phyloP scores from a whole-genome alignment of 2,797 vertebrate species.

The Betta splendens region DNA sequence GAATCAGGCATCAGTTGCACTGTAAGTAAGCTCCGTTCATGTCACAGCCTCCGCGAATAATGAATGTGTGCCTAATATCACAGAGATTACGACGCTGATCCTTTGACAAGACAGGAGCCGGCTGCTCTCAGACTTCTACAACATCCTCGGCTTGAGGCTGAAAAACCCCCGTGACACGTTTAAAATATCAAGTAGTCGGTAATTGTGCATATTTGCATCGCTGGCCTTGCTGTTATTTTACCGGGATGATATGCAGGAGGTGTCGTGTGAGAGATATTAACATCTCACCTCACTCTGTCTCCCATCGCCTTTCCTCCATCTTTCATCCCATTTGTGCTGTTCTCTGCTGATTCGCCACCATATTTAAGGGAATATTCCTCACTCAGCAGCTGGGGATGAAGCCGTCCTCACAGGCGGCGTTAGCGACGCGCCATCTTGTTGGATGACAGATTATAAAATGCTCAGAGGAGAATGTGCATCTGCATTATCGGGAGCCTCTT shows the following conservation, averaged over 20 bases:
- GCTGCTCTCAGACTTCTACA: conserved; percentile 28
- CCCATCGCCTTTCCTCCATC: conserved; percentile 36
- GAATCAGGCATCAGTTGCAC: conserved; percentile 29
- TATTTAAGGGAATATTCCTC: conserved; percentile 58
- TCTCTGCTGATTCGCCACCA: conserved; percentile 56
- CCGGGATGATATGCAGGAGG: conserved; percentile 49
- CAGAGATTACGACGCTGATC: conserved; percentile 50
- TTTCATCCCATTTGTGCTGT: conserved; percentile 67
- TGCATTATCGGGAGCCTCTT: too few relatives aligned
- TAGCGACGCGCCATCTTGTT: conserved; percentile 10
- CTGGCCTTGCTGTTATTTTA: conserved; percentile 49
- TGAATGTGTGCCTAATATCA: conserved; percentile 45
- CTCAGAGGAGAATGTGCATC: too few relatives aligned
- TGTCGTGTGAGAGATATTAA: conserved; percentile 51
- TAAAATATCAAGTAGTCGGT: conserved; percentile 56
- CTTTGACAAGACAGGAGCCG: conserved; percentile 26
- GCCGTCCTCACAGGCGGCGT: conserved; percentile 43
- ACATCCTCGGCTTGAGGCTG: conserved; percentile 29
- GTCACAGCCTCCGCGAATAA: conserved; percentile 34
- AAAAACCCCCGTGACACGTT: conserved; percentile 48
- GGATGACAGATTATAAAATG: conserved; percentile 40
- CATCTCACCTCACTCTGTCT: conserved; percentile 42
- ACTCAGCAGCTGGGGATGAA: conserved; percentile 54
- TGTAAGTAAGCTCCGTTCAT: conserved; percentile 16
- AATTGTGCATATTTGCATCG: conserved; percentile 56